Base-by-base conservation (phyloP, 2,888 invertebrate genomes). In the Atrina japonica region DNA sequence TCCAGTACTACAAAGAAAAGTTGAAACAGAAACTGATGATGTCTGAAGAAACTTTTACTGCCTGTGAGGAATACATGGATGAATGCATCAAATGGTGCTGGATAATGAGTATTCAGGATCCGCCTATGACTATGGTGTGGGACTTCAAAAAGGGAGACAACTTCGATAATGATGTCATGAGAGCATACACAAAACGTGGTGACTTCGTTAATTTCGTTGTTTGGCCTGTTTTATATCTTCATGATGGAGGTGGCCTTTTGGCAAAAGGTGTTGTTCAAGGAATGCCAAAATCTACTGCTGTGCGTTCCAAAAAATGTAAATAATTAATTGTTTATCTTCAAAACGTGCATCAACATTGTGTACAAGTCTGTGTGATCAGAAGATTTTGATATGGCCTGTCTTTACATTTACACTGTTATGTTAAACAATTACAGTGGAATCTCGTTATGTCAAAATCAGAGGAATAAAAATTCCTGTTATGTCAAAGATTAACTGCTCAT, bases 201-300 rank as follows among this genome's bases (percentile, higher is more conserved):
- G 60, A 65, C 27, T n/a, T 30, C 3, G 47, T 70, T 5, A 40
- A 66, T 21, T 70, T 35, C 16, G 47, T 70, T 2, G 66, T 70
- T 3, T 70, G 70, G 70, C 70, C 70, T 2, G 66, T 66, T 0
- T 47, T 66, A 47, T 70, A 55, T 35, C 52, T 70, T n/a, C 55
- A 65, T 50, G 56, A 70, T 49, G 45, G 52, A 14, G 70, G 70
- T 5, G 47, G 65, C 9, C 47, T 70, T 59, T 23, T 70, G 23
- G 53, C 60, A 6, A 70, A 70, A 30, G 70, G 65, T 14, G 60
- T 70, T 9, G 70, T 63, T n/a, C 70, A 70, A 40, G 70, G 70
- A 30, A 58, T 49, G 66, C n/a, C n/a, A n/a, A n/a, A n/a, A n/a
- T n/a, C n/a, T n/a, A n/a, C n/a, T n/a, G n/a, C n/a, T n/a, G n/a